Base-by-base conservation (phyloP, 2,888 invertebrate species). In the Drosophila ustulata region DNA sequence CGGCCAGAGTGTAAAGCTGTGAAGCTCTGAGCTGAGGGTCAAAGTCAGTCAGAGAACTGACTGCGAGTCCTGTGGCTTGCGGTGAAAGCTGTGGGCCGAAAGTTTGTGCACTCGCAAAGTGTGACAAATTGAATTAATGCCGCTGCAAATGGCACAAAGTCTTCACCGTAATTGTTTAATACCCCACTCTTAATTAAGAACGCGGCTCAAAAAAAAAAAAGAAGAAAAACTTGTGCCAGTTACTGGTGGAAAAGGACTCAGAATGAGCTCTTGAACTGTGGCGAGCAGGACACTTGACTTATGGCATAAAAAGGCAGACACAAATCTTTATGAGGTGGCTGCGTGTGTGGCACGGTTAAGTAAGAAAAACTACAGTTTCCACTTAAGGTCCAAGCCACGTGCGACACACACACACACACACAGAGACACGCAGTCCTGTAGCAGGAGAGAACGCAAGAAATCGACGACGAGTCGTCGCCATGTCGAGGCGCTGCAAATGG, bases 361-460 rank as follows among this genome's bases (percentile, higher is more conserved):
- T 86, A 86, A 89, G 88, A 88, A 88, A 89, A 88, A 89, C 89
- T 86, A 83, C 89, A 77, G 65, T 88, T 86, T 88, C 89, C 89
- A 89, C 89, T 88, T 88, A 89, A 71, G 71, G 68, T 46, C 41
- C 71, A 63, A 50, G 75, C 76, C 70, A 77, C 71, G 75, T 76
- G 74, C 71, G 66, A 45, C 63, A 61, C 62, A 71, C 69, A 63
- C 65, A 63, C 65, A 56, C 57, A 51, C 49, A 67, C 57, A 63
- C 30, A 50, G n/a, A 47, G 6, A 30, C 32, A 30, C 32, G 13
- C 46, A 34, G 26, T 26, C 23, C 32, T 34, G 26, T 26, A 23
- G 37, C 25, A 28, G 51, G 41, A 51, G 51, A 25, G 11, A 18
- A 18, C 28, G 49, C 39, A n/a, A 2, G 39, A 39, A 45, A 56